Evolutionary conservation across 2,797 vertebrate genomes (phyloP).

Genomic region (Argya squamiceps): DNA sequence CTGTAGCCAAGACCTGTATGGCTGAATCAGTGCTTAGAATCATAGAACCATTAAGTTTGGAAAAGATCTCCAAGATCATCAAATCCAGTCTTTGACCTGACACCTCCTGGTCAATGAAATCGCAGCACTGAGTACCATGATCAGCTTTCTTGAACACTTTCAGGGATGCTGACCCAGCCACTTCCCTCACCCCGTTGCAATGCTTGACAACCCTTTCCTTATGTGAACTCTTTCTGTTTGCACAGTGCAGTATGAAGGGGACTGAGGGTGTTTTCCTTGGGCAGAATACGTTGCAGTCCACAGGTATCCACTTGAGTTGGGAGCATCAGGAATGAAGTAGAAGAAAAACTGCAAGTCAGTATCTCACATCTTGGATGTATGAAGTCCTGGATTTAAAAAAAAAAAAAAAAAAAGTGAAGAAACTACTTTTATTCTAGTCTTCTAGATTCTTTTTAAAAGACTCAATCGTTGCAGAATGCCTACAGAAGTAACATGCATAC

Average conservation of each 20-base stretch:
- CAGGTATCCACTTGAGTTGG: background rate
- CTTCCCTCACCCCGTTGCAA: background rate
- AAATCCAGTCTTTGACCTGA: fast-evolving
- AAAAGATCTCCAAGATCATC: background rate
- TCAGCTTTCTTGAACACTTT: background rate
- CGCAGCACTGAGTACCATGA: fast-evolving
- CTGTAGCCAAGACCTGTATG: background rate
- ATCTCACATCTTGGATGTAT: background rate
- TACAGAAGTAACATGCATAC: fast-evolving
- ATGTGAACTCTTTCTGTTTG: background rate
- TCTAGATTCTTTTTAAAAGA: background rate
- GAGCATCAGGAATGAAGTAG: background rate
- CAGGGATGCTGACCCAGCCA: fast-evolving
- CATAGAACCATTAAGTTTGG: background rate
- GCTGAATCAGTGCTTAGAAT: background rate
- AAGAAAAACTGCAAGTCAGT: background rate
- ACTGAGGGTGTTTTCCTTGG: background rate
- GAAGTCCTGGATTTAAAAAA: background rate
- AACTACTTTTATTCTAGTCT: background rate
- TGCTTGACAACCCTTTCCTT: background rate
- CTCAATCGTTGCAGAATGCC: background rate
- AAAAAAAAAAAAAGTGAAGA: background rate
- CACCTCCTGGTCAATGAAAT: background rate
- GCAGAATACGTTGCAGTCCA: background rate
- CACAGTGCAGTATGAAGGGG: background rate